These are phyloP conservation scores for Drosophila sp. DNA, from an alignment of 1,140 invertebrate species.

Conservation along the genomic window DNA sequence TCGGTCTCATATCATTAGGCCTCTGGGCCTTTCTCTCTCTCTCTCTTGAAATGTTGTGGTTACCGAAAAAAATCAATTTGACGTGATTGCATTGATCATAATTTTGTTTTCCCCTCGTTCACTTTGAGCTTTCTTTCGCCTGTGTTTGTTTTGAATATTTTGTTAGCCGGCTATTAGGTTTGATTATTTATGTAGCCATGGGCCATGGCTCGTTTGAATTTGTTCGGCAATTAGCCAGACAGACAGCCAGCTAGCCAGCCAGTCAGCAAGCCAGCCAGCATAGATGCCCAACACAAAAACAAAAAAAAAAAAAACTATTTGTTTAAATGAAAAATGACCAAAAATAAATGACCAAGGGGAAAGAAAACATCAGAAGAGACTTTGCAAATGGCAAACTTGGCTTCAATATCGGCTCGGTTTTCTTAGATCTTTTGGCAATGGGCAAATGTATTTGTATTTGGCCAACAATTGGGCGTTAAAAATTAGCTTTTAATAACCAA, in stretches of 20 bases:
- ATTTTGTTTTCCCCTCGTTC: slow-evolving; percentile 23
- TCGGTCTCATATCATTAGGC: slow-evolving; percentile 22
- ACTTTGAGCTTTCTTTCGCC: slow-evolving; percentile 12
- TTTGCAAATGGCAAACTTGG: slow-evolving; percentile 18
- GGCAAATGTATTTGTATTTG: slow-evolving; percentile 11
- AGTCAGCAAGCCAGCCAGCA: slow-evolving; percentile 3
- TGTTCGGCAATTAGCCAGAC: slow-evolving; percentile 19
- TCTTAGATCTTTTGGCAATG: slow-evolving; percentile 16
- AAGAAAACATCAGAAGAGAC: slow-evolving; percentile 6
- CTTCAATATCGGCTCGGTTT: neutral
- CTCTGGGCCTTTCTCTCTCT: slow-evolving; percentile 12
- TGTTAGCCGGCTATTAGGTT: slow-evolving; percentile 18
- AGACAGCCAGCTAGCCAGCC: neutral
- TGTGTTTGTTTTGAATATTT: slow-evolving; percentile 20
- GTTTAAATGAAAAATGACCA: slow-evolving; percentile 19
- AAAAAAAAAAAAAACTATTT: slow-evolving; percentile 9
- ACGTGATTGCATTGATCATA: slow-evolving; percentile 40
- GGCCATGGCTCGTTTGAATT: slow-evolving; percentile 23
- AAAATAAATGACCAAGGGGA: neutral
- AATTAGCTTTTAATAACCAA: slow-evolving; percentile 15
- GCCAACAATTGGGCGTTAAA: slow-evolving; percentile 9
- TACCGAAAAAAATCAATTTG: slow-evolving; percentile 33
- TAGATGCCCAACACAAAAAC: neutral
- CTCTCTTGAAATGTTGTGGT: slow-evolving; percentile 13
- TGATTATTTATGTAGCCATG: slow-evolving; percentile 21